Conservation (phyloP, 2,888 invertebrate genomes). For the Megaustenia siamemsis region DNA sequence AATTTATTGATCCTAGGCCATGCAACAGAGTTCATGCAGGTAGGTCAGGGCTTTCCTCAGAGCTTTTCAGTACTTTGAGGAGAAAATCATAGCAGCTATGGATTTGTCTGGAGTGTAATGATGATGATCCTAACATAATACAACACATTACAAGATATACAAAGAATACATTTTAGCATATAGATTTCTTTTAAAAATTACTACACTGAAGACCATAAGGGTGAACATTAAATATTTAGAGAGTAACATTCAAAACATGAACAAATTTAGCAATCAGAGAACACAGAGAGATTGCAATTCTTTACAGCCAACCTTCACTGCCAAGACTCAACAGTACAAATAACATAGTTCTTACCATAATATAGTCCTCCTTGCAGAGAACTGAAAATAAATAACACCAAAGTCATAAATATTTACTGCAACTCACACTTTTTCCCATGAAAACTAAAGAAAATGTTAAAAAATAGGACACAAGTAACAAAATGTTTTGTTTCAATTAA, state of each 20-base stretch:
- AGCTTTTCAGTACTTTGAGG: too few relatives aligned
- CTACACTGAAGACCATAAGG: not conserved
- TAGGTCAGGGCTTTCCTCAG: too few relatives aligned
- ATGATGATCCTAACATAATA: too few relatives aligned
- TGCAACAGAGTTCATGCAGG: too few relatives aligned
- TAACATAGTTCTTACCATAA: conserved; percentile 63
- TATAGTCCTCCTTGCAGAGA: conserved; percentile 55
- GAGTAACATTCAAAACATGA: not conserved
- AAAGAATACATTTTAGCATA: too few relatives aligned
- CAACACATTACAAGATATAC: too few relatives aligned
- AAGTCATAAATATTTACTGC: not conserved
- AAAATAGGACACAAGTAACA: not conserved
- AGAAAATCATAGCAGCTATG: too few relatives aligned
- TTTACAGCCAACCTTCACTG: not conserved
- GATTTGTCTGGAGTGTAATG: too few relatives aligned
- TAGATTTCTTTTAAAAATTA: not conserved
- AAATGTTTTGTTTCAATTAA: not conserved
- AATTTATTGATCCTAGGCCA: too few relatives aligned
- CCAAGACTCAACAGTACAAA: not conserved
- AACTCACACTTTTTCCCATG: not conserved
- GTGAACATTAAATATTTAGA: not conserved
- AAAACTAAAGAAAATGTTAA: not conserved
- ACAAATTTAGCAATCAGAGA: not conserved
- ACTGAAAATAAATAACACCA: conserved; percentile 47
- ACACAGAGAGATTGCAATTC: not conserved